Conservation (phyloP, 2,797 vertebrate species). For the Garrulus glandarius region DNA sequence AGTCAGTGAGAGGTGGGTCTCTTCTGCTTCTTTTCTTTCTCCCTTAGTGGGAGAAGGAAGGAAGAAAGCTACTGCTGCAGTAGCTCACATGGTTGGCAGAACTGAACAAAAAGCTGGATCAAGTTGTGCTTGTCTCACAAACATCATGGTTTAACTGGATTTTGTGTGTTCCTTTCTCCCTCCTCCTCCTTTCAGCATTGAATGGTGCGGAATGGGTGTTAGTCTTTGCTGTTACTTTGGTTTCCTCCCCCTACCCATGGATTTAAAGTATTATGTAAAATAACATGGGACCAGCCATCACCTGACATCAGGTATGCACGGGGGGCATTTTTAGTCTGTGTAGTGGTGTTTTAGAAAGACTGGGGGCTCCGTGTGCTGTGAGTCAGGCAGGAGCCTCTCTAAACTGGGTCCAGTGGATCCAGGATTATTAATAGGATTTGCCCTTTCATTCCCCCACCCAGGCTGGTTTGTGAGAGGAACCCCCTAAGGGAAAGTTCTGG, state of each 20-base stretch:
- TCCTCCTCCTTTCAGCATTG: not conserved
- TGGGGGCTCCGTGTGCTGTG: not conserved
- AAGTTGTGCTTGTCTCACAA: not conserved
- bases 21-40: not conserved
- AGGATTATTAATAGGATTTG: constrained; percentile 11
- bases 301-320: not conserved
- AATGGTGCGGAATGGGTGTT: constrained; percentile 22
- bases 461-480: constrained; percentile 25
- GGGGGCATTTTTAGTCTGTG: not conserved
- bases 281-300: constrained; percentile 22
- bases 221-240: constrained; percentile 35
- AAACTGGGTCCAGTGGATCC: constrained; percentile 50
- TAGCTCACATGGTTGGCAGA: not conserved
- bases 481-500: not conserved
- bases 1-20: not conserved
- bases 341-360: constrained; percentile 18
- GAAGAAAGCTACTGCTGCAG: not conserved
- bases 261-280: not conserved
- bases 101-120: not conserved
- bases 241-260: constrained; percentile 3
- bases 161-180: not conserved
- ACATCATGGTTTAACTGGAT: constrained; percentile 21
- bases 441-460: not conserved
- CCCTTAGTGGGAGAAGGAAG: not conserved
- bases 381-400: not conserved